Conservation (phyloP, 2,797 vertebrate species). For the Peromyscus melanophrys region DNA sequence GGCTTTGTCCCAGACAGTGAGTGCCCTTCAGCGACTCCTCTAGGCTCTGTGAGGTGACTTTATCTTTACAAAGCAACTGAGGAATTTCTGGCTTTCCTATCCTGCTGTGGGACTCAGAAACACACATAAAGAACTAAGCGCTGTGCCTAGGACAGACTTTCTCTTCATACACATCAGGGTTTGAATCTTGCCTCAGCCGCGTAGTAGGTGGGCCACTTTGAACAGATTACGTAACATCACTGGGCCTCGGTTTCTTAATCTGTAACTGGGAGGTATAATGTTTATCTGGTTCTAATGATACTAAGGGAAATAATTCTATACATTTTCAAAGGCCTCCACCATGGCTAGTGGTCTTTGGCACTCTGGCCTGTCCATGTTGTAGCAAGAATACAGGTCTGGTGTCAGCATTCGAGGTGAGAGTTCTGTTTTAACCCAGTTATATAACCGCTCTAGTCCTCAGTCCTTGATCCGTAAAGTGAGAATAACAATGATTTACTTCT, state of each 20-base stretch:
- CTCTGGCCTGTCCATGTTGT: rapidly evolving
- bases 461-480: slow-evolving; percentile 8
- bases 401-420: neutral
- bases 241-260: slow-evolving; percentile 13
- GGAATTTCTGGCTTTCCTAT: neutral
- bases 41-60: neutral
- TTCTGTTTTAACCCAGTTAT: neutral
- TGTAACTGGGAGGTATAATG: neutral
- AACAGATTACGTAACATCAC: neutral
- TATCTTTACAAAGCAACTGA: neutral
- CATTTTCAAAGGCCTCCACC: neutral
- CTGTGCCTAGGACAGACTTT: neutral
- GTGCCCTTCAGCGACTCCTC: slow-evolving; percentile 20
- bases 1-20: neutral
- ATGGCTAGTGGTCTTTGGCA: neutral
- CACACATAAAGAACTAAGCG: neutral
- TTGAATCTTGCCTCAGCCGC: neutral
- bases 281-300: neutral
- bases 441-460: slow-evolving; percentile 3
- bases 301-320: neutral
- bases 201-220: neutral
- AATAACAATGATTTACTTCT: neutral
- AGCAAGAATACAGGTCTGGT: neutral
- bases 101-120: neutral
- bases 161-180: neutral